Conservation (phyloP, 2,888 invertebrate species). For the Hypena proboscidalis region DNA sequence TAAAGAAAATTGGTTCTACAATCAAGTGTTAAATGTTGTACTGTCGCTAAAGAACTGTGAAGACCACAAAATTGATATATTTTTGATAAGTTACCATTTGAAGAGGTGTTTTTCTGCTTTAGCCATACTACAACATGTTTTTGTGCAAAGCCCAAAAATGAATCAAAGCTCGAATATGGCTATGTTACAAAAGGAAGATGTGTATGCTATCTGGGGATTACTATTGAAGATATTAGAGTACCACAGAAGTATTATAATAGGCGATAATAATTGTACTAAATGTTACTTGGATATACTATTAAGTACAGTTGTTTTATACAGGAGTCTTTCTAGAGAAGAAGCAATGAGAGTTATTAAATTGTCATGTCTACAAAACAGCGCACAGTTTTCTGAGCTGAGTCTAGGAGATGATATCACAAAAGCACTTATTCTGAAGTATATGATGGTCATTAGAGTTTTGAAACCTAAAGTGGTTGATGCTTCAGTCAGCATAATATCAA, state of each 20-base stretch:
- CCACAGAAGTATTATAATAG: conserved; percentile 48
- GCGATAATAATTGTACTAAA: conserved; percentile 40
- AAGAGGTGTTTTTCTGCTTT: conserved; percentile 57
- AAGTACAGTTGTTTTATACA: conserved; percentile 47
- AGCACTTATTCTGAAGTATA: conserved; percentile 55
- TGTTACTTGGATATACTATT: conserved; percentile 56
- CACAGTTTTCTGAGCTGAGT: conserved; percentile 48
- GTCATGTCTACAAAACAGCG: conserved; percentile 54
- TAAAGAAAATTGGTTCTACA: conserved; percentile 61
- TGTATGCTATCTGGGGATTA: conserved; percentile 47
- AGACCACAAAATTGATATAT: conserved; percentile 52
- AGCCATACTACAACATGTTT: conserved; percentile 56
- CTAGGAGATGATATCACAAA: conserved; percentile 48
- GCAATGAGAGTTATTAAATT: conserved; percentile 51
- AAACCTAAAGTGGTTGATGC: conserved; percentile 49
- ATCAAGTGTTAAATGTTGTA: conserved; percentile 55
- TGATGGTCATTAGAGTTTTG: conserved; percentile 52
- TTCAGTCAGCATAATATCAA: conserved; percentile 52
- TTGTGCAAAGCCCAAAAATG: conserved; percentile 35
- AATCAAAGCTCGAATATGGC: conserved; percentile 11
- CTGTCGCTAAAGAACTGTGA: conserved; percentile 57
- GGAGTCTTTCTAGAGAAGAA: conserved; percentile 47
- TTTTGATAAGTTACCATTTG: conserved; percentile 61
- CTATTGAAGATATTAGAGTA: conserved; percentile 51
- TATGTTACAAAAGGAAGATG: conserved; percentile 42